Evolutionary conservation across 2,113 vertebrate genomes (phyloP), one percentile per base, ranked within the genome.

Genomic region (Crotalus viridis): DNA sequence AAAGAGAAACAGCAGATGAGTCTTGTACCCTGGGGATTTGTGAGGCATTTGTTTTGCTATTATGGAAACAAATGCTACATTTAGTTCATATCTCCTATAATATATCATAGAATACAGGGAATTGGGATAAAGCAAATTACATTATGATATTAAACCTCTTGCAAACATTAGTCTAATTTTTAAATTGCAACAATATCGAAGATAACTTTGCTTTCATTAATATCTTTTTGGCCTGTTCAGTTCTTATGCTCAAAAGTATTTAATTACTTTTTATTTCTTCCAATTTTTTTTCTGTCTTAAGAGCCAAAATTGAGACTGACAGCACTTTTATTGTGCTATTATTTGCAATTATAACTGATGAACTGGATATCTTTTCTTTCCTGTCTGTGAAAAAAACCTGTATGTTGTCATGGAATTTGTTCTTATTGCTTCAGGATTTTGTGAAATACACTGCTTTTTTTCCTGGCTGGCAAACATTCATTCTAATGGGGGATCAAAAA

Each of bases 361-460:
- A 95, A 86, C 8, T 3, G 51, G 12, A 33, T 85, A 21, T 33
- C 81, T 39, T 43, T 3, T 43, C 3, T 91, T 92, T 90, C 89
- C 94, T 87, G 3, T 92, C 85, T 46, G 56, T 74, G 93, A 90
- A 87, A 1, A 87, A 69, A 85, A 81, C 2, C 12, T 0, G 3
- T n/a, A 57, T 92, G 56, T 74, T 94, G 43, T 94, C 15, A 0
- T 0, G 85, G 85, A 57, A 64, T 88, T 92, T 12, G 43, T 56
- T 55, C 21, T 91, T 95, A 54, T 85, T 59, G 12, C 90, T 61
- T 33, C 46, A 64, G 48, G 86, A 26, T 54, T 26, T 87, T 52
- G 26, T 87, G 48, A 89, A 74, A 90, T 86, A 93, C 87, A 85
- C 55, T 90, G 59, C n/a, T 64, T 90, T 88, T 94, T 92, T 88